Percentiles rank a stretch among this genome's conserved stretches.
These are phyloP conservation scores for Tenualosa thibaudeaui DNA, from an alignment of 2,797 vertebrate species.

Conservation along the genomic window DNA sequence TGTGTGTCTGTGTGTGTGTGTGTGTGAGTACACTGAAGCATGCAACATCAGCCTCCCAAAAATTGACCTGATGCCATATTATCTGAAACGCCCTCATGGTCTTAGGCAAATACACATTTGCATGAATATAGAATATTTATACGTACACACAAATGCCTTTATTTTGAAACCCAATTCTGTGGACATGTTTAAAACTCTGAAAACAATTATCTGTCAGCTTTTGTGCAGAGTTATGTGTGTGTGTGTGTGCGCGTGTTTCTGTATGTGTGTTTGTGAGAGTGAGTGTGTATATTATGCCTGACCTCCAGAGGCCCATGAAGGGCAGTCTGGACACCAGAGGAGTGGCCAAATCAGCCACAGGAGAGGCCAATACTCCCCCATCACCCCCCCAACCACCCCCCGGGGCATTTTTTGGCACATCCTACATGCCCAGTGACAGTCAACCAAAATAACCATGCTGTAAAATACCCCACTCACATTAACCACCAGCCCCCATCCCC, in stretches of 20 bases:
- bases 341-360: not conserved
- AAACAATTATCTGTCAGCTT: not conserved
- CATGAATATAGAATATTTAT: slow-evolving; percentile 42
- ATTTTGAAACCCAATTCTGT: not conserved
- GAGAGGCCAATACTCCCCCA: not conserved
- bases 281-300: not conserved
- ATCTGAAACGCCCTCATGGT: not conserved
- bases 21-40: slow-evolving; percentile 37
- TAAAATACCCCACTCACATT: not conserved
- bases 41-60: not conserved
- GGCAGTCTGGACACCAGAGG: not conserved
- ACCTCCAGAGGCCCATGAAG: not conserved
- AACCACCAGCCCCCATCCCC: not conserved
- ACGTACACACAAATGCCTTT: slow-evolving; percentile 12
- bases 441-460: not conserved
- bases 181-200: not conserved
- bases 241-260: not conserved
- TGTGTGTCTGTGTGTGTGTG: too few relatives aligned
- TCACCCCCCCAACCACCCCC: not conserved
- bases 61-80: not conserved
- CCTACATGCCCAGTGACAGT: not conserved
- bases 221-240: not conserved
- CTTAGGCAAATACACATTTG: slow-evolving; percentile 1
- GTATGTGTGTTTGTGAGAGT: too few relatives aligned
- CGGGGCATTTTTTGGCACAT: not conserved